Base-by-base conservation (phyloP, 2,888 invertebrate species). In the Amiota minor region DNA sequence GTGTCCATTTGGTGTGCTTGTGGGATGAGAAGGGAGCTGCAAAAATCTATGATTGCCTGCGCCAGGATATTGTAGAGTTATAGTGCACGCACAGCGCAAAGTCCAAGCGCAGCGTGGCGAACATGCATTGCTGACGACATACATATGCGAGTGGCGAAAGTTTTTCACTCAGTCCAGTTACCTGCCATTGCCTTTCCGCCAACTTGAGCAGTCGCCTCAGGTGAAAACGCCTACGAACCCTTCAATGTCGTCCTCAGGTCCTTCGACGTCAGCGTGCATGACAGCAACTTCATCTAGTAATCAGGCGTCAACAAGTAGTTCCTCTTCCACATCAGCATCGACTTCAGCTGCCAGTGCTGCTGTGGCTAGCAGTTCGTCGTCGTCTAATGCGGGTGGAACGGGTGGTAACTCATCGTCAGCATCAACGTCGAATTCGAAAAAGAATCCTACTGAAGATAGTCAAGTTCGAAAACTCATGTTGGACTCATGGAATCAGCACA, bases 101-200 rank as follows among this genome's bases (percentile, higher is more conserved):
- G 98, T 99, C 1, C 91, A 97, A 78, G 94, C 96, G 0, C 96
- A 98, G 87, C 93, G 96, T 77, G 98, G 98, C 87, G 98, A 99
- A 84, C 97, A 98, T 88, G 97, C 98, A 0, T 92, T 99, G 53
- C 91, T 99, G 9, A 97, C 97, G 90, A 96, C 98, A 0, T 99
- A 99, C 89, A 99, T 99, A 82, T 93, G 95, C 9, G 99, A 99
- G 90, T 99, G 99, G 99, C 93, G 97, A 69, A 98, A 97, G 88
- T 99, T 98, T 91, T 98, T 98, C 89, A 96, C 97, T 6, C 99
- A 99, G 89, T 98, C 98, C 90, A 96, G 96, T 89, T 99, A 98
- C 91, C 91, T 99, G 85, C 98, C 98, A 1, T 95, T 97, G 80
- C 98, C 98, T 18, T 99, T 99, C 91, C 93, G 95, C 74, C 97